phyloP scores from a whole-genome alignment of 2,797 vertebrate genomes.

The Poecilia velifera region DNA sequence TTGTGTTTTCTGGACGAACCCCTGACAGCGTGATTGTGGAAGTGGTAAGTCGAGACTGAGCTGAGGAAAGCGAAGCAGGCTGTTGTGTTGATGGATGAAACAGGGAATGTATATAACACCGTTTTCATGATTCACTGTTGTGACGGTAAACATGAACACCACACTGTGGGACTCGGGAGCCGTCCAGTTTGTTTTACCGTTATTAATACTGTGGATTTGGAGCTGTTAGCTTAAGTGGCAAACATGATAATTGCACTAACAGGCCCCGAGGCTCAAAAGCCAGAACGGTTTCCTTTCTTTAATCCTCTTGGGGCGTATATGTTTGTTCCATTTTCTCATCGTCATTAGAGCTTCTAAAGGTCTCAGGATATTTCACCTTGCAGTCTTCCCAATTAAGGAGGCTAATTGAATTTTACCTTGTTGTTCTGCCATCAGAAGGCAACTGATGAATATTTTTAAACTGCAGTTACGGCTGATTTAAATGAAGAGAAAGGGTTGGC shows the following conservation, averaged over 20 bases:
- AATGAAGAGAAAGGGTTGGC: constrained; percentile 27
- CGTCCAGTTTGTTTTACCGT: not conserved
- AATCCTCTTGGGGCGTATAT: constrained; percentile 20
- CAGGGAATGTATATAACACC: constrained; percentile 10
- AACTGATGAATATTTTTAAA: constrained; percentile 63
- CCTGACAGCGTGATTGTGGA: constrained; percentile 94
- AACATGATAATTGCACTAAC: constrained; percentile 58
- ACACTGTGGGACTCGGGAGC: not conserved
- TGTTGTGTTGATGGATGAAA: constrained; percentile 23
- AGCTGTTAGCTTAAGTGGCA: constrained; percentile 64
- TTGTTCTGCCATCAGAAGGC: constrained; percentile 46
- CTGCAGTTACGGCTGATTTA: constrained; percentile 61
- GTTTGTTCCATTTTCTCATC: constrained; percentile 49
- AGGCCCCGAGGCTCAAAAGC: constrained; percentile 33
- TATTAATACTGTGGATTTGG: not conserved
- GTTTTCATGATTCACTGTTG: not conserved
- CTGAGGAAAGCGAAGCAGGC: constrained; percentile 21
- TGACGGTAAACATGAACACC: constrained; percentile 1
- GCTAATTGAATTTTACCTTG: constrained; percentile 70
- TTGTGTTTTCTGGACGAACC: constrained; percentile 95
- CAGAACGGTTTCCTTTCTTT: constrained; percentile 36
- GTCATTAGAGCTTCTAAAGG: constrained; percentile 56
- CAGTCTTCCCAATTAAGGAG: constrained; percentile 54
- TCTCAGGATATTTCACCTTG: constrained; percentile 49
- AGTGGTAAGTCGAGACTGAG: constrained; percentile 79